These are phyloP conservation scores for Pteropus rufus DNA, from an alignment of 2,797 vertebrate genomes.

Conservation along the genomic window DNA sequence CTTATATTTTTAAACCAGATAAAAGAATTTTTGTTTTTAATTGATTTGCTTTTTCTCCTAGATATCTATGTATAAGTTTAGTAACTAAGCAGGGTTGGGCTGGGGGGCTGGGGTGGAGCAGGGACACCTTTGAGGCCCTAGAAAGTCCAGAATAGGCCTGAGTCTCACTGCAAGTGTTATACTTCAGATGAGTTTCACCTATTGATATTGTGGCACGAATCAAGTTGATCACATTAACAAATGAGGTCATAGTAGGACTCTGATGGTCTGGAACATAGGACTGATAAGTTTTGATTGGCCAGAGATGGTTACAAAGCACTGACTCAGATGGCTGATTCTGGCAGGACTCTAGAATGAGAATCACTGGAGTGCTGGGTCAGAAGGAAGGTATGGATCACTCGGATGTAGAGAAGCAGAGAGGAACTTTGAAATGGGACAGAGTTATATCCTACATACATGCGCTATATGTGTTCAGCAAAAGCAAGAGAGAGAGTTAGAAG, in stretches of 20 bases:
- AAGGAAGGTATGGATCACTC: background rate
- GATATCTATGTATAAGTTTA: background rate
- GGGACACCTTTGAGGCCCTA: background rate
- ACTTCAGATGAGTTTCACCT: background rate
- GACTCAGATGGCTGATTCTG: background rate
- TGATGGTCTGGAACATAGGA: background rate
- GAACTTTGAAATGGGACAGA: background rate
- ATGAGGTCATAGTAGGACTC: background rate
- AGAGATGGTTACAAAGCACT: background rate
- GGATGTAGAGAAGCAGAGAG: background rate
- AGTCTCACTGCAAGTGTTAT: background rate
- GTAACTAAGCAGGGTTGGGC: background rate
- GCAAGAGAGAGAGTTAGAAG: background rate
- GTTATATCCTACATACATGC: background rate
- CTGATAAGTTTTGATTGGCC: background rate
- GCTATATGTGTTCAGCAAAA: background rate
- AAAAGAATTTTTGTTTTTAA: background rate
- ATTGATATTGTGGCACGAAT: background rate
- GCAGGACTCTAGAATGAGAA: background rate
- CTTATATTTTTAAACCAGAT: background rate
- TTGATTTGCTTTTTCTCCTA: background rate
- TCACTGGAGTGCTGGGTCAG: background rate
- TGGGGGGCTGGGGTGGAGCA: too few relatives aligned
- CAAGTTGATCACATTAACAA: background rate
- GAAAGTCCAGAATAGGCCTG: background rate